Evolutionary conservation across 37 sponge, comb jelly and placozoan genomes (phyloP), one percentile per base, ranked within the genome.

Genomic region (Trichoplax adhaerens): DNA sequence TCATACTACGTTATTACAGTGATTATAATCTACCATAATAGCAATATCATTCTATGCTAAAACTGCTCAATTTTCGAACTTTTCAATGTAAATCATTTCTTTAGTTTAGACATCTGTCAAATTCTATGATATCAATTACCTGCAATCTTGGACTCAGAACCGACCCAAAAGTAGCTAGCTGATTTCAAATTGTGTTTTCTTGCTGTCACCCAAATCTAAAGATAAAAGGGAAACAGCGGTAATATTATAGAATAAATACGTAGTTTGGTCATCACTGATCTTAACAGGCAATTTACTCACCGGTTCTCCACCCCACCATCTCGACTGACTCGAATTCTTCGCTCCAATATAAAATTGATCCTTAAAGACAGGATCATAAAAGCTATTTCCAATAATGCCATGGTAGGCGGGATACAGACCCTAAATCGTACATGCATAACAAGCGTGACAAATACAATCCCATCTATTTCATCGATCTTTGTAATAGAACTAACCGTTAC

Each of bases 281-380:
- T 76, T 52, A 51, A 47, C 58, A 66, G 10, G 64, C 12, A 53
- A 70, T 57, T 5, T 47, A 68, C 90, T 72, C 61, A 88, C 90
- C 48, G 94, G 94, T 58, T 88, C 90, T 65, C 86, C 94, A 46
- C 66, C 51, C 94, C 94, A 92, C 94, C 94, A 92, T 69, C 83
- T 75, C 12, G 89, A 69, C 48, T 88, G 69, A 8, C 58, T 67
- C 47, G 62, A 47, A 1, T 56, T 57, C 29, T 50, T 12, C 50
- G 54, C 55, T 3, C 73, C 65, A 3, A 84, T 72, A 7, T 53
- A 50, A 69, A 88, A 92, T 1, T 66, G 58, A 12, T 92, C 79
- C 46, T 92, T 74, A 2, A 92, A 62, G 3, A 59, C 68, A 12
- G 56, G 81, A 55, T 88, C 89, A 57, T 77, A 88, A 66, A 92